Evolutionary conservation across 1,140 invertebrate genomes (phyloP), one percentile per base, ranked within the genome.

Genomic region (Conus ventricosus): DNA sequence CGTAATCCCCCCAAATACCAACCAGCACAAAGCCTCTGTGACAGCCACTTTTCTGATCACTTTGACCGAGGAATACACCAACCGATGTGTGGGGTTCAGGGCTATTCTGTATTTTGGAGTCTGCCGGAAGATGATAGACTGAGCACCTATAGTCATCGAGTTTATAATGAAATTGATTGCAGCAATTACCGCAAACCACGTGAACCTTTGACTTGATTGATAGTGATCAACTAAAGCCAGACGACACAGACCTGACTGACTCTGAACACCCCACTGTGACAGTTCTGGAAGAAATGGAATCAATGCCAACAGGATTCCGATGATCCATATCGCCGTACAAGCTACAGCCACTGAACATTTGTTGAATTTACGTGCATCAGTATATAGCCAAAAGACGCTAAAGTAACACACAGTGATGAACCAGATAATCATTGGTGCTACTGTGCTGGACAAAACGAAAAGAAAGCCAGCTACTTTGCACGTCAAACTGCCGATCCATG

Each of bases 401-500:
- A 90, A 89, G 20, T 93, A 63, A 57, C 93, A 93, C 25, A 92
- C 23, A 7, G 93, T 91, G 80, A 93, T 93, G 8, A 93, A 71
- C 39, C 89, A 89, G 39, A 94, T 87, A 86, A 92, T 92, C 54
- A 91, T 82, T 15, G 90, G 90, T 4, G 92, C 93, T 54, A 89
- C 90, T 84, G 93, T 90, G 39, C 85, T 90, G 23, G 93, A 93
- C 15, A 92, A n/a, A 6, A 90, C 90, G 8, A 93, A 88, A 27
- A 93, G 78, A 39, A 93, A 88, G 23, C 93, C 93, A 23, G 93
- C 92, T 27, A 90, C 8, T 25, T 88, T 87, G 89, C 93, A 94
- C 5, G 76, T 27, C 11, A 25, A n/a, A 78, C 93, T 93, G 15
- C 87, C 55, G 75, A 89, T 87, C 93, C 93, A 94, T 3, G 67